phyloP scores from a whole-genome alignment of 2,113 vertebrate genomes.

The Pogonocichla stellata region DNA sequence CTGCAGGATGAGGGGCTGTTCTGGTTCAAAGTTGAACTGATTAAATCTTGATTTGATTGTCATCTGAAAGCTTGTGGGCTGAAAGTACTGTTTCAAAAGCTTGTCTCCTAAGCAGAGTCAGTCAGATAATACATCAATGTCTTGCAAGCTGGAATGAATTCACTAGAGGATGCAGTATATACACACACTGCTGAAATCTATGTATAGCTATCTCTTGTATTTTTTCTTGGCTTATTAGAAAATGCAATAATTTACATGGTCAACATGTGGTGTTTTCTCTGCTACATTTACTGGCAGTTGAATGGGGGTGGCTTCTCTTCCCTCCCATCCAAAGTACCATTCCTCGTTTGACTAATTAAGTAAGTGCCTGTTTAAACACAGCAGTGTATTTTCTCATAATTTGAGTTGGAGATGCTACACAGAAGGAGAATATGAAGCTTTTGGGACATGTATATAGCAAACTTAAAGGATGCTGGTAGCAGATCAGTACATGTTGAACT shows the following conservation, averaged over 20 bases:
- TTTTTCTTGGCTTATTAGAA: slow-evolving; percentile 31
- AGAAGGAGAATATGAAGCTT: slow-evolving; percentile 36
- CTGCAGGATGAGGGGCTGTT: not conserved
- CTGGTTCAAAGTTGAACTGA: slow-evolving; percentile 35
- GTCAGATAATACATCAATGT: slow-evolving; percentile 56
- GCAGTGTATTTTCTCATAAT: not conserved
- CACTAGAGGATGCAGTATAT: slow-evolving; percentile 5
- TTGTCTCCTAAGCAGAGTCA: slow-evolving; percentile 50
- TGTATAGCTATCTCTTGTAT: slow-evolving; percentile 11
- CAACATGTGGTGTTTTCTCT: slow-evolving; percentile 26
- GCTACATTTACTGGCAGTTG: not conserved
- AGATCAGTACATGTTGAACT: slow-evolving; percentile 40
- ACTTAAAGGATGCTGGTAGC: slow-evolving; percentile 69
- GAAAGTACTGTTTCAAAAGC: slow-evolving; percentile 49
- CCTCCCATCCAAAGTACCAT: slow-evolving; percentile 1
- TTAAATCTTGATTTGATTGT: slow-evolving; percentile 26
- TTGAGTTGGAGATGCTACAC: not conserved
- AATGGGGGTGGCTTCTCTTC: not conserved
- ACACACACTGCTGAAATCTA: slow-evolving; percentile 39
- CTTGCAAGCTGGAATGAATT: slow-evolving; percentile 51
- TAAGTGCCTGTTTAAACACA: slow-evolving; percentile 6
- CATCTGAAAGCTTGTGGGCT: slow-evolving; percentile 18
- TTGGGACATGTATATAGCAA: slow-evolving; percentile 15
- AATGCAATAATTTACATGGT: not conserved
- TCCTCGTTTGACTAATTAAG: slow-evolving; percentile 1